These are phyloP conservation scores for Hyaena hyaena DNA, from an alignment of 2,113 vertebrate genomes.

Conservation along the genomic window DNA sequence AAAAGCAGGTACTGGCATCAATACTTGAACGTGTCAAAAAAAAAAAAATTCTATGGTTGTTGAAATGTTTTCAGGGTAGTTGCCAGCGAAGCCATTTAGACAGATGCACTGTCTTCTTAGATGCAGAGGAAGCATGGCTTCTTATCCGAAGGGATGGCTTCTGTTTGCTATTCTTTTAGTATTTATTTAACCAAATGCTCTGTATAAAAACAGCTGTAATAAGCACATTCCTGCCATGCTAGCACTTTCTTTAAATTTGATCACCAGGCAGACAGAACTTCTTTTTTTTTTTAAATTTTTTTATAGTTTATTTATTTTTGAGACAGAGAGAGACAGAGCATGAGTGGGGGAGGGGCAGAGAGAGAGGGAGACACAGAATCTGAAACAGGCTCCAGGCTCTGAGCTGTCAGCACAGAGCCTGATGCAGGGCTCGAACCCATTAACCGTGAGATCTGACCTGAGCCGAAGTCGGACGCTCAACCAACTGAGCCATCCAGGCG, in stretches of 20 bases:
- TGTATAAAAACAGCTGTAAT: not conserved
- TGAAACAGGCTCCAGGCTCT: no score
- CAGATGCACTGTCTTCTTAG: not conserved
- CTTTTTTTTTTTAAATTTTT: not conserved
- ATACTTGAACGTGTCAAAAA: not conserved
- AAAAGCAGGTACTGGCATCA: constrained; percentile 47
- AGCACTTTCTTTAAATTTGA: not conserved
- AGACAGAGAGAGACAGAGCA: no score
- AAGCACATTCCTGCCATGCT: not conserved
- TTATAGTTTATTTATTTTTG: no score
- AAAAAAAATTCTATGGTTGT: constrained; percentile 28
- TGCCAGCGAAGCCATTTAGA: not conserved
- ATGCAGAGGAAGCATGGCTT: not conserved
- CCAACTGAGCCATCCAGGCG: no score
- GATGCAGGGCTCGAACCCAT: no score
- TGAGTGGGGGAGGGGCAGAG: no score
- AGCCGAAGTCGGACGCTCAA: no score
- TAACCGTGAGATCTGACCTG: no score
- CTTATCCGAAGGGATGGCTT: not conserved
- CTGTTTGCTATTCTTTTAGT: not conserved
- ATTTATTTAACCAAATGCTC: not conserved
- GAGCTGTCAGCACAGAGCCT: no score
- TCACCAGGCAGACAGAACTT: not conserved
- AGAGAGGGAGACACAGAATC: no score
- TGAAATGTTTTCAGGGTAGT: constrained; percentile 44